Conservation (phyloP, 2,888 invertebrate genomes). For the Orthosia incerta region DNA sequence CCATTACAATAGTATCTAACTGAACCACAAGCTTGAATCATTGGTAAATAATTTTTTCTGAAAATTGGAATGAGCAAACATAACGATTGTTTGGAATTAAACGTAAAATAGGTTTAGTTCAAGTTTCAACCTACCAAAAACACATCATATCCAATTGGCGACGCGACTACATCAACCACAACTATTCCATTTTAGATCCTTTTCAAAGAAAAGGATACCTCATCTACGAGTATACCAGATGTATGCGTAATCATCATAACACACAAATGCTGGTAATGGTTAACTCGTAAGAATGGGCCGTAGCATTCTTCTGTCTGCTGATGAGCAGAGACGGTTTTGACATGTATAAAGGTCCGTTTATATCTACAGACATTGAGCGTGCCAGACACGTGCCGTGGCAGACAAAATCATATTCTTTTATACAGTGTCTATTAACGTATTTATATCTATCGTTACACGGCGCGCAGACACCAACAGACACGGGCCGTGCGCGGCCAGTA, state of each 20-base stretch:
- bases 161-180: background rate
- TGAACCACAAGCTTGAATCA: conserved; percentile 5
- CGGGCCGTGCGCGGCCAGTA: too few species aligned
- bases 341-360: too few species aligned
- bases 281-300: background rate
- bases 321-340: too few species aligned
- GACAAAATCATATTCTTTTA: too few species aligned
- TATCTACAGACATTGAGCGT: too few species aligned
- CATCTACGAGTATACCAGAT: background rate
- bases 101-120: too few species aligned
- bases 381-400: too few species aligned
- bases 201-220: background rate
- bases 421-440: too few species aligned
- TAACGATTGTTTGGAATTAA: background rate
- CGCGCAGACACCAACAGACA: too few species aligned
- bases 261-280: too few species aligned
- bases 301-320: background rate
- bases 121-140: too few species aligned
- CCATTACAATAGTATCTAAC: background rate
- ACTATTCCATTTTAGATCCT: background rate
- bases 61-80: background rate
- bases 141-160: background rate
- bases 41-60: background rate
- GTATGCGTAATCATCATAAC: background rate
- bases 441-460: too few species aligned